Base-by-base conservation (phyloP, 2,797 vertebrate genomes). In the Coranthus polyacanthus region DNA sequence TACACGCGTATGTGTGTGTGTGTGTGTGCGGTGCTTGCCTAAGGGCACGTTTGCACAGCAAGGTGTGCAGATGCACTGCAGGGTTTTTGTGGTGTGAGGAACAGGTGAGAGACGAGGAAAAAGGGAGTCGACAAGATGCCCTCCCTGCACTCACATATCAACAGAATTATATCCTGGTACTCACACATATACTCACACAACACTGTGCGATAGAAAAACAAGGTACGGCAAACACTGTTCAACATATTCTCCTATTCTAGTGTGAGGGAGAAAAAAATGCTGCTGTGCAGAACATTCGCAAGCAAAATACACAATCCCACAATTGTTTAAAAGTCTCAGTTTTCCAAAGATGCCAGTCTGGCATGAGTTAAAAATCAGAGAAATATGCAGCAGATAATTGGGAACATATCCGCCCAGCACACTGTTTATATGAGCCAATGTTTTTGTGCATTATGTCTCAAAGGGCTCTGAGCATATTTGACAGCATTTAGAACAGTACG, bases 321-420 rank as follows among this genome's bases (percentile, higher is more conserved):
- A 79, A 81, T 86, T 82, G 82, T 89, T 83, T 83, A 50, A 53
- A 79, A 81, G 66, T 61, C 59, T 64, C 58, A 3, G 5, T 82
- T 77, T 79, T 75, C 77, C 73, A 78, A 67, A 81, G 87, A 89
- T 85, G 80, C 74, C 86, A 72, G 84, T 84, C 85, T 89, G 88
- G 76, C 74, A 78, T 54, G 68, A 84, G 78, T 90, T 89, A 83
- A 74, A 85, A 90, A 90, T 89, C 85, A 86, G 81, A 83, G 68
- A 85, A 88, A 78, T 82, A 86, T 85, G 85, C 83, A 66, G 72
- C 63, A 82, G 85, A 87, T 92, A 90, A 92, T 91, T 88, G 82
- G 74, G 83, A 91, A 74, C 90, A 91, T 88, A 78, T 85, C 76
- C 71, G 16, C 80, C 68, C 56, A 57, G 75, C 69, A 39, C 72